Evolutionary conservation across 2,888 invertebrate genomes (phyloP).

Genomic region (Drosophila recens): DNA sequence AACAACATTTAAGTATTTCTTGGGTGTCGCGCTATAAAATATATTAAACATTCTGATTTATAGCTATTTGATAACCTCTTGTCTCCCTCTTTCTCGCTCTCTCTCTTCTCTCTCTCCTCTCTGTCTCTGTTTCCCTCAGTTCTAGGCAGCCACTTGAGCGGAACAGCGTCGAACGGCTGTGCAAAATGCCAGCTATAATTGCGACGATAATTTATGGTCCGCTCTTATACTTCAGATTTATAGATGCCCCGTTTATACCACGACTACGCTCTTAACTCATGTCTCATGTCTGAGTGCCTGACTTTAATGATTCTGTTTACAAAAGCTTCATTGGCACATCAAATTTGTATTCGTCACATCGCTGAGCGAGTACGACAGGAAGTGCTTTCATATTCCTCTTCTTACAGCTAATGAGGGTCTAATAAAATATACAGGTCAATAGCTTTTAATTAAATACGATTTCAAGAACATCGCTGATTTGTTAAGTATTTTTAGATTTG

Average conservation of each 20-base stretch:
- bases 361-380: slow-evolving; percentile 20
- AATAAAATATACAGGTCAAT: slow-evolving; percentile 16
- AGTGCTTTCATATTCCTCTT: slow-evolving; percentile 15
- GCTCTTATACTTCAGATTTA: slow-evolving; percentile 60
- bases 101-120: neutral
- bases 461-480: neutral
- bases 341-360: slow-evolving; percentile 33
- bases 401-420: neutral
- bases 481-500: neutral
- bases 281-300: slow-evolving; percentile 25
- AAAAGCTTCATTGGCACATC: slow-evolving; percentile 34
- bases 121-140: slow-evolving; percentile 1
- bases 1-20: slow-evolving; percentile 38
- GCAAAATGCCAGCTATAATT: slow-evolving; percentile 73
- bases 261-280: slow-evolving; percentile 5
- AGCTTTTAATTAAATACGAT: slow-evolving; percentile 1
- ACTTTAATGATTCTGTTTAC: slow-evolving; percentile 71
- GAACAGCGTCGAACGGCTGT: slow-evolving; percentile 60
- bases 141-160: slow-evolving; percentile 41
- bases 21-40: slow-evolving; percentile 68
- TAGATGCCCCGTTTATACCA: slow-evolving; percentile 38
- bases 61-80: slow-evolving; percentile 78
- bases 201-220: slow-evolving; percentile 70
- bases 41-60: slow-evolving; percentile 77
- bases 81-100: neutral